These are phyloP conservation scores for Lipotes vexillifer DNA, from an alignment of 2,113 vertebrate genomes.

Conservation along the genomic window DNA sequence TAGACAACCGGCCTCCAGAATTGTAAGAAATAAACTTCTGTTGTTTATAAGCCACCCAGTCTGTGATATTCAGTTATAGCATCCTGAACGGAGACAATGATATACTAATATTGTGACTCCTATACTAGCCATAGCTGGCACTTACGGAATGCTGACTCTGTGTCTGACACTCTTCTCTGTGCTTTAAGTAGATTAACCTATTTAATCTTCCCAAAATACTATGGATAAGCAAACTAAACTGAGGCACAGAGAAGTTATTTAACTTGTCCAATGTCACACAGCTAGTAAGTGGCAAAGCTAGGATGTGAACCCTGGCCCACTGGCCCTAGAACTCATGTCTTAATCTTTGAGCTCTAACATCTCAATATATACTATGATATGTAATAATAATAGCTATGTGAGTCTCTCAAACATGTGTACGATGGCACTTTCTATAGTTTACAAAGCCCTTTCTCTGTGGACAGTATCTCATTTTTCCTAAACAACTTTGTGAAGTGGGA, in stretches of 20 bases:
- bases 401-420: background rate
- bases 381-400: background rate
- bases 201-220: background rate
- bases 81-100: background rate
- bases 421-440: background rate
- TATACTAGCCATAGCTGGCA: background rate
- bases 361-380: background rate
- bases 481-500: background rate
- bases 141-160: background rate
- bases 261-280: background rate
- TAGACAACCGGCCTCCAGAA: background rate
- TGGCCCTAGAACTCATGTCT: background rate
- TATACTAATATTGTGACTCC: background rate
- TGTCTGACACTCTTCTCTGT: background rate
- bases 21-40: background rate
- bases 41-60: background rate
- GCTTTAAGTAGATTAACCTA: background rate
- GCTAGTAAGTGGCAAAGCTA: background rate
- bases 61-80: background rate
- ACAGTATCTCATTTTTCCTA: background rate
- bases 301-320: background rate
- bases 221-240: background rate
- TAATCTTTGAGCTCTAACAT: background rate
- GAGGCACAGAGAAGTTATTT: background rate
- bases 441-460: background rate